These are phyloP conservation scores for Bos indicus DNA, from an alignment of 2,113 vertebrate genomes.

Conservation along the genomic window DNA sequence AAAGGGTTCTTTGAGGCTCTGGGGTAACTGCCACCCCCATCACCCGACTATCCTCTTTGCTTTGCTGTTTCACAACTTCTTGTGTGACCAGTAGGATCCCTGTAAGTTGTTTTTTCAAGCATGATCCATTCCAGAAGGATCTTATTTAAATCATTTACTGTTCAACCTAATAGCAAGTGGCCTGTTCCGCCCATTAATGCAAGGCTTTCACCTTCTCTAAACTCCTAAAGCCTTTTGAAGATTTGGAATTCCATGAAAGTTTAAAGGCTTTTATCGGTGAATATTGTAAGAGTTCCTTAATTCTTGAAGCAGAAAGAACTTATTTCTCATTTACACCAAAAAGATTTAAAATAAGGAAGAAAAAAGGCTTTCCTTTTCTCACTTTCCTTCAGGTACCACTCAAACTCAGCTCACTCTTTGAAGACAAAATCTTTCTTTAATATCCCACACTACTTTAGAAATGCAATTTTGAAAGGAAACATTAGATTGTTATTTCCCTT, in stretches of 20 bases:
- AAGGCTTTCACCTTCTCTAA: not conserved
- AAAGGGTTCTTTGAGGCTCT: not conserved
- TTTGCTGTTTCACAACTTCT: slow-evolving; percentile 66
- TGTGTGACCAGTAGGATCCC: slow-evolving; percentile 90
- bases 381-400: not conserved
- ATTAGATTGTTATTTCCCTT: not conserved
- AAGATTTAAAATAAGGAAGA: not conserved
- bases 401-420: not conserved
- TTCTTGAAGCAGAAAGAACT: not conserved
- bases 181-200: not conserved
- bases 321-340: not conserved
- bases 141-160: not conserved
- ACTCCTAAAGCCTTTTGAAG: not conserved
- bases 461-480: not conserved
- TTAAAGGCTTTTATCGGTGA: not conserved
- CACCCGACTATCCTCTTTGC: not conserved
- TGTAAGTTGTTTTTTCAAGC: slow-evolving; percentile 92
- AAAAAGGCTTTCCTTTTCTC: not conserved
- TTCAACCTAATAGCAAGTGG: not conserved
- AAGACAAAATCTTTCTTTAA: not conserved
- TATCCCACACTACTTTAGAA: not conserved
- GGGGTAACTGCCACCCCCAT: too few species aligned
- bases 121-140: slow-evolving; percentile 86
- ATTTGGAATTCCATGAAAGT: not conserved
- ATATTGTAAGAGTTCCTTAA: not conserved